Conservation (phyloP, 2,113 vertebrate species). For the Elanoides forficatus region DNA sequence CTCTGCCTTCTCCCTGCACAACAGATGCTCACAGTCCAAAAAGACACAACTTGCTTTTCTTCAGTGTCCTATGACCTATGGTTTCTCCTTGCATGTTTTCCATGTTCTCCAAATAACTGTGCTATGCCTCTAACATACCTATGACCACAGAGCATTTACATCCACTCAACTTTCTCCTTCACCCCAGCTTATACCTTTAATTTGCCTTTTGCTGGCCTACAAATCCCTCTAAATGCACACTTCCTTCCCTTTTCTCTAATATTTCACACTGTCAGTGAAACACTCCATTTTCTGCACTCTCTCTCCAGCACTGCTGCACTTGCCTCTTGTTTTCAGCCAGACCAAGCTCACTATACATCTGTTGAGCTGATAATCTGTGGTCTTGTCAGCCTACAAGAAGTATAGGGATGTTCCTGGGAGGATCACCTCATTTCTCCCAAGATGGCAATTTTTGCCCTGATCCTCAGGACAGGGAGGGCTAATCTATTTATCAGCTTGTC, state of each 20-base stretch:
- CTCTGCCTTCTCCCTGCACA: neutral
- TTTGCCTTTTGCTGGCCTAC: neutral
- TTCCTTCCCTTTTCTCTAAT: neutral
- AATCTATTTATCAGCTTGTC: neutral
- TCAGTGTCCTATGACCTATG: neutral
- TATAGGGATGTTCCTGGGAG: neutral
- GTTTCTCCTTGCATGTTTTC: neutral
- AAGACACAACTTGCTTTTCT: neutral
- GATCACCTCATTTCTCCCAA: neutral
- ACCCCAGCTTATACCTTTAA: neutral
- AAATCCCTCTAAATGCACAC: accelerated
- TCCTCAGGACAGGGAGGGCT: neutral
- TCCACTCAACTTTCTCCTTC: neutral
- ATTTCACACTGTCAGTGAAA: neutral
- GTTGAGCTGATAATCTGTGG: neutral
- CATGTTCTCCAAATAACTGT: neutral
- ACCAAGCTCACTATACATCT: neutral
- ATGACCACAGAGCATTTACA: neutral
- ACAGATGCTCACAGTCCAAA: neutral
- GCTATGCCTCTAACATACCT: neutral
- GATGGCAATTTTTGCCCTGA: neutral
- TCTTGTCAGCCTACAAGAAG: neutral
- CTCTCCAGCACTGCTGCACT: neutral
- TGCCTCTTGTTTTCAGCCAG: neutral
- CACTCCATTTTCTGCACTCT: neutral